Evolutionary conservation across 2,888 invertebrate species (phyloP), one percentile per base, ranked within the genome.

Genomic region (Asteroscopus sphinx): DNA sequence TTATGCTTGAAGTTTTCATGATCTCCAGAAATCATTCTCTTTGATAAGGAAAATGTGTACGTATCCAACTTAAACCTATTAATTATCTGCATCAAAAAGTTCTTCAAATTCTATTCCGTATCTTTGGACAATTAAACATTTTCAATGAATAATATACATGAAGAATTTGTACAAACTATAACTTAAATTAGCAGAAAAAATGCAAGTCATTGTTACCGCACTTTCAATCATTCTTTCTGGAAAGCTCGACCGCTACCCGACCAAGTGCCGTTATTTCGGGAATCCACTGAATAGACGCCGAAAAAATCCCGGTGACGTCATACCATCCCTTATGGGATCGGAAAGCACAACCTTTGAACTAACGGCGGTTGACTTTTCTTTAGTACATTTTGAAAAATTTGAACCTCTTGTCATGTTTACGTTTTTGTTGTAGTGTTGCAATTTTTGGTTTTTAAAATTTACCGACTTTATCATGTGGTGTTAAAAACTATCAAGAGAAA

Each of bases 301-400:
- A 63, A 66, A 71, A 59, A 70, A 61, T 48, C 52, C 68, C 49
- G 33, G 52, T 83, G 81, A 82, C 81, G 80, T 83, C 81, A 83
- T 60, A 26, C 39, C 71, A 74, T 70, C 76, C 79, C 73, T 68
- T 66, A 28, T 58, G 55, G 37, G 53, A 62, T 72, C 54, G 68
- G 12, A 47, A 61, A 61, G 41, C 63, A 63, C 26, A 64, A 68
- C 56, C 64, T 66, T 55, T 63, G 59, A 76, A 61, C 69, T 65
- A 61, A 73, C 45, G 62, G 52, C 42, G 45, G 33, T 45, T 59
- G 58, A 69, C 60, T 65, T 66, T 62, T 56, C 48, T 32, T 59
- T 33, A 51, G 48, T 49, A 39, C 35, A 53, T 59, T 56, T 25
- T 44, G 7, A 47, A n/a, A 15, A 6, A 45, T 26, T 48, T 41